Evolutionary conservation across 1,140 invertebrate species (phyloP).

Genomic region (Archivesica marissinica): DNA sequence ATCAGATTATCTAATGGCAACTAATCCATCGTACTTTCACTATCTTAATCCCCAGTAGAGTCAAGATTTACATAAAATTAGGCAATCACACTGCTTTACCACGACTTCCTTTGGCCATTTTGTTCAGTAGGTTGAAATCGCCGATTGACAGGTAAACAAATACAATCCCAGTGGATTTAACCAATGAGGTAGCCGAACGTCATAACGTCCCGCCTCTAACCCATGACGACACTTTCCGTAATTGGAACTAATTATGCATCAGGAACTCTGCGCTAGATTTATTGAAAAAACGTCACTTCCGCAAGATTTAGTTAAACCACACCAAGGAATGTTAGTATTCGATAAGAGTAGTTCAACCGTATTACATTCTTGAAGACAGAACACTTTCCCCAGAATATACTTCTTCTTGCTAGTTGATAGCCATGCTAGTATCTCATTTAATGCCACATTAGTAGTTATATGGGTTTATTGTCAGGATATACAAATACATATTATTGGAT

Average conservation of each 20-base stretch:
- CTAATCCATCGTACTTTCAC: conserved; percentile 38
- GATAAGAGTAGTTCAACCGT: too few species aligned
- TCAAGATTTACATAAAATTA: conserved; percentile 27
- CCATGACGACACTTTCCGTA: conserved; percentile 56
- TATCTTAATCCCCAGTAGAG: conserved; percentile 1
- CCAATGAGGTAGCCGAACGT: conserved; percentile 46
- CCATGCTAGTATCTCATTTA: too few species aligned
- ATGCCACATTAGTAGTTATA: too few species aligned
- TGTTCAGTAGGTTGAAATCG: conserved; percentile 29
- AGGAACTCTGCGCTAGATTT: conserved; percentile 20
- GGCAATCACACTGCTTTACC: not conserved
- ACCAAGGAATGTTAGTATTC: too few species aligned
- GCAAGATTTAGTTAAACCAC: too few species aligned
- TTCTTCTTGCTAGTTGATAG: too few species aligned
- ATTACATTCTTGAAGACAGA: too few species aligned
- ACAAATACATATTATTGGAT: too few species aligned
- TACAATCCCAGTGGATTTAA: not conserved
- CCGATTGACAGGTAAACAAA: conserved; percentile 64
- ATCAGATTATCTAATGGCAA: not conserved
- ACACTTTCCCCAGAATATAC: too few species aligned
- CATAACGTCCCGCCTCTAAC: not conserved
- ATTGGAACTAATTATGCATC: conserved; percentile 65
- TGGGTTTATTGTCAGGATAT: too few species aligned
- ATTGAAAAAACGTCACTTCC: conserved; percentile 47
- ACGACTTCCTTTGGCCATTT: conserved; percentile 57